Evolutionary conservation across 2,888 invertebrate species (phyloP).

Genomic region (Sclerodermus sp.): DNA sequence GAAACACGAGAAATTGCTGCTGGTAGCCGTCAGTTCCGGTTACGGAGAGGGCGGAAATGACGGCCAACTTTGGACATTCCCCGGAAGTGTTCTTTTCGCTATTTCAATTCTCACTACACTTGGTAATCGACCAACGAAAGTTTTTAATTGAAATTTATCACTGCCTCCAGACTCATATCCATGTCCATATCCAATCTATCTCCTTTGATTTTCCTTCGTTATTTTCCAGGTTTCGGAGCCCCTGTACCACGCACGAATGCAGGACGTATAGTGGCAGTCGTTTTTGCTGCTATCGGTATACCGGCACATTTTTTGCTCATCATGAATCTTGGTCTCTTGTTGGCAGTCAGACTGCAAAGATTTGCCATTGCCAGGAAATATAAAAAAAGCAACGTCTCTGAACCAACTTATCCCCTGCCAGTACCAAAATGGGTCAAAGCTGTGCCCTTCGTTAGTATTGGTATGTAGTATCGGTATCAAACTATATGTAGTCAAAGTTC

Average conservation of each 20-base stretch:
- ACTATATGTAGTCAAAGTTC: too few relatives aligned
- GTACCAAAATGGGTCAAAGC: constrained; percentile 48
- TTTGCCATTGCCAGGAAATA: constrained; percentile 47
- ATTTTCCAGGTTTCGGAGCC: constrained; percentile 67
- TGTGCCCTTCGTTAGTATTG: constrained; percentile 43
- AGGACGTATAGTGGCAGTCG: constrained; percentile 65
- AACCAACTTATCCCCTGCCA: constrained; percentile 23
- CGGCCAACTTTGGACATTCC: constrained; percentile 69
- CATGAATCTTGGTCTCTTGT: constrained; percentile 61
- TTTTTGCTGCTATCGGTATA: constrained; percentile 69
- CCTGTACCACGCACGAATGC: constrained; percentile 69
- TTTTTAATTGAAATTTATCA: too few relatives aligned
- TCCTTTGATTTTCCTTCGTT: background rate
- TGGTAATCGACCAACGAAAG: constrained; percentile 59
- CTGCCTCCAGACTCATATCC: too few relatives aligned
- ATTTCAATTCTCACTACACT: constrained; percentile 72
- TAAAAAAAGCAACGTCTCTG: constrained; percentile 2
- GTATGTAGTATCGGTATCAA: constrained; percentile 30
- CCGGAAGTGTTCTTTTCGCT: constrained; percentile 70
- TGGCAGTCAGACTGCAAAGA: constrained; percentile 59
- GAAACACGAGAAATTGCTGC: constrained; percentile 64
- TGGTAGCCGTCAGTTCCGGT: constrained; percentile 62
- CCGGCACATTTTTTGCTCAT: constrained; percentile 69
- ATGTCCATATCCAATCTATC: background rate
- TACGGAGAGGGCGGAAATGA: constrained; percentile 61